Evolutionary conservation across 2,888 invertebrate species (phyloP).

Genomic region (Mesorhabditis belari): DNA sequence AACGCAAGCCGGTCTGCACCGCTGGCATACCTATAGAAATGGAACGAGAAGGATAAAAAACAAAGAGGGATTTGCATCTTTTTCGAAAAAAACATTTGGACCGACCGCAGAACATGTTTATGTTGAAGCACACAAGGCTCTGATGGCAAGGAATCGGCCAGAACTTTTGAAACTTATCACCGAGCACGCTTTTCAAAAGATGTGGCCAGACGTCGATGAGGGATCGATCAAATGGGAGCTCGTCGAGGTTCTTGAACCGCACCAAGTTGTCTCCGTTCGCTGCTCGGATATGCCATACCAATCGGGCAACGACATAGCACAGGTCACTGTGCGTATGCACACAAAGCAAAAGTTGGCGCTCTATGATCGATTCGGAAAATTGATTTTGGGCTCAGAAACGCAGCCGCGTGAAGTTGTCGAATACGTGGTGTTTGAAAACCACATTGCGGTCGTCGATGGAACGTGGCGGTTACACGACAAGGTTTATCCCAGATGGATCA

Average conservation of each 20-base stretch:
- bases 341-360: conserved; percentile 67
- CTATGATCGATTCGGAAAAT: conserved; percentile 89
- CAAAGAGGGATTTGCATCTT: conserved; percentile 47
- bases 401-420: conserved; percentile 79
- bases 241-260: conserved; percentile 31
- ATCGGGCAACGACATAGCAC: conserved; percentile 51
- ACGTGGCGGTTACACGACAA: conserved; percentile 87
- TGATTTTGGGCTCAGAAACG: conserved; percentile 84
- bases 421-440: conserved; percentile 94
- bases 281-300: conserved; percentile 43
- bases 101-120: conserved; percentile 43
- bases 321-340: conserved; percentile 50
- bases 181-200: conserved; percentile 49
- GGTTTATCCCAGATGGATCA: conserved; percentile 54
- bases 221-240: conserved; percentile 48
- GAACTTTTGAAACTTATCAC: conserved; percentile 39
- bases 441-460: conserved; percentile 81
- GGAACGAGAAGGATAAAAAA: conserved; percentile 41
- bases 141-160: conserved; percentile 30
- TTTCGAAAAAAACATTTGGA: conserved; percentile 41
- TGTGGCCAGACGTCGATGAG: conserved; percentile 51
- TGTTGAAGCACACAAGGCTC: conserved; percentile 36
- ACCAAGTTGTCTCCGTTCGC: conserved; percentile 40
- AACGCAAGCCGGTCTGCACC: conserved; percentile 24
- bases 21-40: conserved; percentile 35